Evolutionary conservation across 2,113 vertebrate genomes (phyloP).

Genomic region (Dicrurus megarhynchus): DNA sequence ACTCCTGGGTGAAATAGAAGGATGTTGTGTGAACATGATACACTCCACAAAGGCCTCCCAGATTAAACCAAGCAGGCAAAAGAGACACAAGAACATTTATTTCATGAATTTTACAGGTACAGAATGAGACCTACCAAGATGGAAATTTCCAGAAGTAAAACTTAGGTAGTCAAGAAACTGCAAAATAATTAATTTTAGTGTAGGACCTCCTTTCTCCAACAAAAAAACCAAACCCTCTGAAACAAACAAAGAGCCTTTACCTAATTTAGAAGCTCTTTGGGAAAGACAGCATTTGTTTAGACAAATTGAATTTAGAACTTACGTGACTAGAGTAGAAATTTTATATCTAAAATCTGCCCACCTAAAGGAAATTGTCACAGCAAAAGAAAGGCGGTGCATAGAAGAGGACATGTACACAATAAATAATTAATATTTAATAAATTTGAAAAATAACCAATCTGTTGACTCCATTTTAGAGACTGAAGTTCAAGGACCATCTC

Average conservation of each 20-base stretch:
- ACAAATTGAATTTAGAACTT: neutral
- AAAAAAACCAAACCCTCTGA: rapidly evolving
- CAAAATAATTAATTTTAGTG: neutral
- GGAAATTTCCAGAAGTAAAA: neutral
- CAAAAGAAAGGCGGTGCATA: neutral
- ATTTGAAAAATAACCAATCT: neutral
- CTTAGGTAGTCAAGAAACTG: neutral
- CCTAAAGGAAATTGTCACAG: neutral
- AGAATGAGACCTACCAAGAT: neutral
- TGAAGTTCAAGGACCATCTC: neutral
- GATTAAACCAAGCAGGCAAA: neutral
- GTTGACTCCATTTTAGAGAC: neutral
- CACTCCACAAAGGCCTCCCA: neutral
- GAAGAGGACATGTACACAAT: neutral
- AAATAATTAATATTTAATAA: neutral
- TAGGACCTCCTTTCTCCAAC: neutral
- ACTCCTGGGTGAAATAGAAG: neutral
- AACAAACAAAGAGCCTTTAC: neutral
- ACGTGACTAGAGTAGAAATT: neutral
- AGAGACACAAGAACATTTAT: neutral
- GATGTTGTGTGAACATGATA: neutral
- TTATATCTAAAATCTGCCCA: neutral
- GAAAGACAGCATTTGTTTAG: neutral
- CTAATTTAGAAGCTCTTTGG: neutral
- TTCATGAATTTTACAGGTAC: neutral